phyloP scores from a whole-genome alignment of 2,888 invertebrate species.

The Thyatira batis region DNA sequence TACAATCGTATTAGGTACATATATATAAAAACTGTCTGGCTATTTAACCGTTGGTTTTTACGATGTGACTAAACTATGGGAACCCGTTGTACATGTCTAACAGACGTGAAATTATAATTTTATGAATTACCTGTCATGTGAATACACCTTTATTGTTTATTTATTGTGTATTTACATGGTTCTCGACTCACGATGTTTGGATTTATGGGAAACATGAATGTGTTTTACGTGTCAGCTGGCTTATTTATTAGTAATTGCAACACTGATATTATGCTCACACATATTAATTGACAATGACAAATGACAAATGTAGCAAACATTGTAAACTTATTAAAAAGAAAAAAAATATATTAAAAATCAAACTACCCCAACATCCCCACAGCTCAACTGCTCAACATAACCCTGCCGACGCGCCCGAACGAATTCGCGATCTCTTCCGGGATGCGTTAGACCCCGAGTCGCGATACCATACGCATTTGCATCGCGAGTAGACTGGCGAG shows the following conservation, averaged over 20 bases:
- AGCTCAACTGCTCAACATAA: too few species aligned
- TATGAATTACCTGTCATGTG: background rate
- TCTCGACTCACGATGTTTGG: background rate
- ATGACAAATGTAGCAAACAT: too few species aligned
- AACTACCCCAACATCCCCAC: too few species aligned
- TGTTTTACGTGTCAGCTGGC: background rate
- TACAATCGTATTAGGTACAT: background rate
- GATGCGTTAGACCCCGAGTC: background rate
- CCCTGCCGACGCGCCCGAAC: conserved; percentile 1
- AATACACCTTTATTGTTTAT: background rate
- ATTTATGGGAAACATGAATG: background rate
- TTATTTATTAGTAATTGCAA: too few species aligned
- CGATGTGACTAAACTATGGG: conserved; percentile 30
- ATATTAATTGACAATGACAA: too few species aligned
- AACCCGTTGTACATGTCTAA: conserved; percentile 11
- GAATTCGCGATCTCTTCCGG: conserved; percentile 5
- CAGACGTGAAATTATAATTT: background rate
- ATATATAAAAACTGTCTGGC: conserved; percentile 18
- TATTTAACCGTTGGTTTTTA: conserved; percentile 26
- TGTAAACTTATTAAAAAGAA: too few species aligned
- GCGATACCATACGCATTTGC: conserved; percentile 31
- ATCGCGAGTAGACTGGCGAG: conserved; percentile 25
- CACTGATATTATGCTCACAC: too few species aligned
- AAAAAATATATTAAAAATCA: background rate
- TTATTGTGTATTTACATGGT: background rate